Base-by-base conservation (phyloP, 2,113 vertebrate genomes). In the Albula goreensis region DNA sequence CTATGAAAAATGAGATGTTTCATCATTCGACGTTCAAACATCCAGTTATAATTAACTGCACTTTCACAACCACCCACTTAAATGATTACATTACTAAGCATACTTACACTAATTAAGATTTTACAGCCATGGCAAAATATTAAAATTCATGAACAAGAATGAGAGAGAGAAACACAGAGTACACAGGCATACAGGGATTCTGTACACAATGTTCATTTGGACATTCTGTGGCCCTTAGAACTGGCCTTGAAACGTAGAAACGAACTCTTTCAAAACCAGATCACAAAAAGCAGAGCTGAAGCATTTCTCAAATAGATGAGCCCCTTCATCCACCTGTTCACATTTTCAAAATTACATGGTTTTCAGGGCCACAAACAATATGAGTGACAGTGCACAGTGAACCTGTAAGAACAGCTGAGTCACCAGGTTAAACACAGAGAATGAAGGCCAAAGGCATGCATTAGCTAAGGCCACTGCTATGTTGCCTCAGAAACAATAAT, bases 21-120 rank as follows among this genome's bases (percentile, higher is more conserved):
- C 70, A 31, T 31, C 31, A 56, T 74, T 74, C 70, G 6, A 70
- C 17, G 3, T 7, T n/a, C 6, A 56, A 70, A n/a, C 17, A 70
- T 70, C 3, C 63, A 70, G 70, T 25, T 9, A 31, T 31, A 74
- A 31, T 22, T 74, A 22, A 74, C n/a, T 31, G n/a, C n/a, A 31
- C 70, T n/a, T 74, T 31, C 70, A 31, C 70, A 74, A 74, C 70
- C 70, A 10, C 70, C 8, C 70, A 31, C 70, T 31, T n/a, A 74
- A n/a, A 74, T 74, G 70, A 74, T 74, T 74, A 74, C 70, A 10
- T 74, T 74, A 31, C 70, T 74, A 74, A 74, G 70, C 70, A 74
- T n/a, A 74, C 70, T 74, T 74, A 74, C 8, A 74, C 70, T 74
- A 74, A 74, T 74, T 74, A 74, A 74, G 70, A 25, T 31, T 74